Evolutionary conservation across 1,140 invertebrate species (phyloP).

Genomic region (Archegozetes longisetosus): DNA sequence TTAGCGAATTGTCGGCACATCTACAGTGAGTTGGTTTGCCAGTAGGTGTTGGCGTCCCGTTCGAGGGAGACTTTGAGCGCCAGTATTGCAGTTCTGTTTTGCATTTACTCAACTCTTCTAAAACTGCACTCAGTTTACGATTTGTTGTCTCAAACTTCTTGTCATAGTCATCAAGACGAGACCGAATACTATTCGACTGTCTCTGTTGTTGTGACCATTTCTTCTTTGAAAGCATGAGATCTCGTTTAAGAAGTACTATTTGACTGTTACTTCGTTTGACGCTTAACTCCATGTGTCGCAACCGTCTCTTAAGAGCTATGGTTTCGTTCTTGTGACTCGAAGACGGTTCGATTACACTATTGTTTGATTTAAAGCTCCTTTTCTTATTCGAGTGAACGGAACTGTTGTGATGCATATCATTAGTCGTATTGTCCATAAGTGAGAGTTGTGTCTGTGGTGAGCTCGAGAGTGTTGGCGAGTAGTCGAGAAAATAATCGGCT

Average conservation of each 20-base stretch:
- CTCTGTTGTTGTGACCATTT: slow-evolving; percentile 37
- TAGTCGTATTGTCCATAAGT: not conserved
- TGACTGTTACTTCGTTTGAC: slow-evolving; percentile 4
- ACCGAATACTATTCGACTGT: slow-evolving; percentile 61
- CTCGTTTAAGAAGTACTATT: not conserved
- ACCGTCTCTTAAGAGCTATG: not conserved
- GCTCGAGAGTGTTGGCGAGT: slow-evolving; percentile 24
- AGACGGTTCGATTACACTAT: not conserved
- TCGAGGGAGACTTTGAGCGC: not conserved
- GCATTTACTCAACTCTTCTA: slow-evolving; percentile 64
- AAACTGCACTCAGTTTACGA: slow-evolving; percentile 64
- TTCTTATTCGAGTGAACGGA: not conserved
- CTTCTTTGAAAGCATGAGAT: not conserved
- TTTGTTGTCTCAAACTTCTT: slow-evolving; percentile 76
- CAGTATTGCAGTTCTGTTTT: not conserved
- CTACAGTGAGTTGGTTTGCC: not conserved
- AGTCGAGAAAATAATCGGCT: slow-evolving; percentile 46
- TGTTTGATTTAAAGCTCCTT: not conserved
- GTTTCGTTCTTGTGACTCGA: no score
- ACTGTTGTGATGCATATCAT: not conserved
- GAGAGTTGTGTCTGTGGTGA: not conserved
- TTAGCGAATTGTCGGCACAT: not conserved
- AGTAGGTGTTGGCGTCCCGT: not conserved
- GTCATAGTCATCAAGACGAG: slow-evolving; percentile 63
- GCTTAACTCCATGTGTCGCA: not conserved